Conservation (phyloP, 2,888 invertebrate species). For the Hyposoter dolosus region DNA sequence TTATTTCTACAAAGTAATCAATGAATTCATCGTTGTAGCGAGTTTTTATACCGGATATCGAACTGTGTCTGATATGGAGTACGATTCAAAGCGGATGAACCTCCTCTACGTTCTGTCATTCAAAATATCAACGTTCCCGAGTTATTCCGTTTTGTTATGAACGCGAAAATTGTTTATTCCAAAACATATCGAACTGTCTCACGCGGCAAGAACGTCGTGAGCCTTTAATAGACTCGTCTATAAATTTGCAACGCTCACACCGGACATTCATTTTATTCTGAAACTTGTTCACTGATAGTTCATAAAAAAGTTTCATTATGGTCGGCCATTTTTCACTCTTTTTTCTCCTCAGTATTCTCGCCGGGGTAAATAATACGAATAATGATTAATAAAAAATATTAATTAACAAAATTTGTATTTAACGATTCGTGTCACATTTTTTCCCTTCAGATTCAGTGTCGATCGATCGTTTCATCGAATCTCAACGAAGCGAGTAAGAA, state of each 20-base stretch:
- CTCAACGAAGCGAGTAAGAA: slow-evolving; percentile 63
- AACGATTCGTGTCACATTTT: background rate
- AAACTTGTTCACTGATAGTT: background rate
- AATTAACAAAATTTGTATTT: background rate
- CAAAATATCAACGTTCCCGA: background rate
- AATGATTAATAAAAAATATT: background rate
- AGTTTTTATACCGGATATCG: background rate
- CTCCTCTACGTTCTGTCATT: background rate
- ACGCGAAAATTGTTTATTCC: slow-evolving; percentile 61
- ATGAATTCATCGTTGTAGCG: background rate
- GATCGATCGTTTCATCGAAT: slow-evolving; percentile 56
- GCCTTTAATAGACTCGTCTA: slow-evolving; percentile 47
- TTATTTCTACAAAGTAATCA: background rate
- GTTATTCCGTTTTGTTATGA: slow-evolving; percentile 24
- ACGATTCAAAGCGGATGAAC: slow-evolving; percentile 4
- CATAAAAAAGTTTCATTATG: slow-evolving; percentile 15
- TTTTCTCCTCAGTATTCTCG: slow-evolving; percentile 28
- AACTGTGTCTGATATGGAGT: background rate
- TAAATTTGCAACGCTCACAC: slow-evolving; percentile 64
- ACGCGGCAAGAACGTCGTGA: background rate
- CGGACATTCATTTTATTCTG: slow-evolving; percentile 24
- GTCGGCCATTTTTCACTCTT: background rate
- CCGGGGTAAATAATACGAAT: slow-evolving; percentile 18
- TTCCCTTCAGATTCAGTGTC: slow-evolving; percentile 66
- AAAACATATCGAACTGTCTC: slow-evolving; percentile 55